Percentiles rank a stretch among this genome's conserved stretches.
These are phyloP conservation scores for Eustalomyia histrio DNA, from an alignment of 2,888 invertebrate genomes.

Conservation along the genomic window DNA sequence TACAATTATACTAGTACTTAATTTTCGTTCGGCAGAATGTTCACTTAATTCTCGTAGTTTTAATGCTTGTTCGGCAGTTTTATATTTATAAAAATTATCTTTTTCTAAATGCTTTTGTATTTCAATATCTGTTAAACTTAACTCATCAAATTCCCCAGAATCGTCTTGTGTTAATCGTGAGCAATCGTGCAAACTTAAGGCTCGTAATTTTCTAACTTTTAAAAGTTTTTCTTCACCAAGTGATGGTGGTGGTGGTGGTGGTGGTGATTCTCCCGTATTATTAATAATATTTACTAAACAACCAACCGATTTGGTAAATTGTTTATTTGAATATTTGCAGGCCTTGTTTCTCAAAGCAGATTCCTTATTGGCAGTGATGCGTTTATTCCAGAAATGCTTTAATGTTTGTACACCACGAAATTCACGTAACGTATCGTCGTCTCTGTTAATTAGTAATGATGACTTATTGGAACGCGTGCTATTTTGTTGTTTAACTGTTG, in stretches of 20 bases:
- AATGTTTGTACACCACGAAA: constrained; percentile 78
- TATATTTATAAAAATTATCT: constrained; percentile 79
- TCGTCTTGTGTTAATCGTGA: constrained; percentile 49
- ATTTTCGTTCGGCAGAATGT: constrained; percentile 66
- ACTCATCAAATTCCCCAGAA: constrained; percentile 36
- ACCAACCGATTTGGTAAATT: constrained; percentile 74
- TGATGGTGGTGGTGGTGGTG: constrained; percentile 30
- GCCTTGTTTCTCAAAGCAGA: constrained; percentile 62
- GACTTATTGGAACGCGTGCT: constrained; percentile 61
- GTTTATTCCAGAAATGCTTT: constrained; percentile 78
- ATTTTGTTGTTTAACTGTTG: constrained; percentile 40
- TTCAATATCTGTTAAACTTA: constrained; percentile 49
- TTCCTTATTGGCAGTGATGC: constrained; percentile 72
- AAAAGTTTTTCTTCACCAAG: constrained; percentile 19
- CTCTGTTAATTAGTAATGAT: constrained; percentile 34
- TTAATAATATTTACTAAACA: constrained; percentile 73
- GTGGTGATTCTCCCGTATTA: constrained; percentile 66
- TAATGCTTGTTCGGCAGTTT: constrained; percentile 76
- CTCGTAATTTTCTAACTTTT: constrained; percentile 70
- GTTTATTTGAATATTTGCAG: constrained; percentile 59
- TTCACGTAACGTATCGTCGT: constrained; percentile 70
- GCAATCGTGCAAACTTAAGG: constrained; percentile 75
- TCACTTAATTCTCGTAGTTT: constrained; percentile 68
- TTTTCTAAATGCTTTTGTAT: constrained; percentile 70
- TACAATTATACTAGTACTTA: constrained; percentile 68